Evolutionary conservation across 1,140 invertebrate genomes (phyloP).

Genomic region (Tetragnatha versicolor): DNA sequence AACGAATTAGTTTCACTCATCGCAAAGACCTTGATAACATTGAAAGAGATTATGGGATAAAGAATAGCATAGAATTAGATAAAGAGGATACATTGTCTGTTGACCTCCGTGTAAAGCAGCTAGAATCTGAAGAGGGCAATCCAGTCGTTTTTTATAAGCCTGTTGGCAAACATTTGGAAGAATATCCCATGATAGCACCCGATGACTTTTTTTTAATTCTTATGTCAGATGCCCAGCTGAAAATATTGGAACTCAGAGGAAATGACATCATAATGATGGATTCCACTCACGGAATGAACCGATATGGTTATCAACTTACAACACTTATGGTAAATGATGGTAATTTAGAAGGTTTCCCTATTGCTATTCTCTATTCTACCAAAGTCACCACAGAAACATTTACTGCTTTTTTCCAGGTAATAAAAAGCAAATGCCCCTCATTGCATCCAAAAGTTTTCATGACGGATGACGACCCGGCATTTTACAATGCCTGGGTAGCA

Average conservation of each 20-base stretch:
- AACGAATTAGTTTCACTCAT: not conserved
- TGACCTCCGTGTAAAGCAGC: not conserved
- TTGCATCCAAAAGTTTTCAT: not conserved
- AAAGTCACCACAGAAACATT: not conserved
- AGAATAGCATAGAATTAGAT: not conserved
- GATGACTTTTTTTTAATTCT: not conserved
- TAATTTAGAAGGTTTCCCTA: conserved; percentile 13
- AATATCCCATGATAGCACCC: not conserved
- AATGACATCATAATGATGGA: not conserved
- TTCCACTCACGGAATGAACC: not conserved
- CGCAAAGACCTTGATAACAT: not conserved
- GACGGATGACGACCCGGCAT: conserved; percentile 6
- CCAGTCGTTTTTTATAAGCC: conserved; percentile 13
- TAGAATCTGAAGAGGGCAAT: not conserved
- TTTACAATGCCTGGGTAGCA: conserved; percentile 3
- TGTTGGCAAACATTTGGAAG: not conserved
- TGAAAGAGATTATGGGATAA: not conserved
- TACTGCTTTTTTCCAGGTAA: not conserved
- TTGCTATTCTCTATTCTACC: not conserved
- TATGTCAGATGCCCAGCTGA: not conserved
- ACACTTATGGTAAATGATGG: not conserved
- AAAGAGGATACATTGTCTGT: not conserved
- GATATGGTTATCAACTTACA: not conserved
- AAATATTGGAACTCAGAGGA: not conserved
- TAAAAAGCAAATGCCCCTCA: not conserved